Percentiles rank a stretch among this genome's conserved stretches.
Conservation (phyloP, 2,888 invertebrate genomes). For the Tiphia femorata region DNA sequence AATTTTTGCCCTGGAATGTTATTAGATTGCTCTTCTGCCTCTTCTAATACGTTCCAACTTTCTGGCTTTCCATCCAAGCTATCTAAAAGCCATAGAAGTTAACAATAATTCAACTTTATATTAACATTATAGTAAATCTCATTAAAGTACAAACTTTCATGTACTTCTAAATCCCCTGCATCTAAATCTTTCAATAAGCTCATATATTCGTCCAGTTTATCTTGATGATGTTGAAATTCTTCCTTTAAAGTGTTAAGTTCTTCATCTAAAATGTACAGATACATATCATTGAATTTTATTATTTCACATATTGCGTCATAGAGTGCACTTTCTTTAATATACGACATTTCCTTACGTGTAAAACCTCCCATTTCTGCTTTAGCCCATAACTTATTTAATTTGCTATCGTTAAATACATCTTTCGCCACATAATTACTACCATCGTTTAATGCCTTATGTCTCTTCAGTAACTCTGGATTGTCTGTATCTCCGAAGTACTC, state of each 20-base stretch:
- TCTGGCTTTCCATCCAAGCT: conserved; percentile 80
- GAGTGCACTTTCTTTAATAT: not conserved
- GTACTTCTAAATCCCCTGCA: conserved; percentile 72
- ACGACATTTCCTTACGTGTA: conserved; percentile 69
- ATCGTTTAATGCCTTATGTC: conserved; percentile 71
- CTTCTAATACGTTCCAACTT: conserved; percentile 78
- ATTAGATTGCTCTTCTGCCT: conserved; percentile 70
- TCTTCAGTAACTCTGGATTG: conserved; percentile 73
- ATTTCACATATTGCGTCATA: too few species aligned
- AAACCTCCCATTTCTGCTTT: conserved; percentile 92
- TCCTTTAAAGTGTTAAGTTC: conserved; percentile 87
- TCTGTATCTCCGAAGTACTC: conserved; percentile 83
- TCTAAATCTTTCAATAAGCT: conserved; percentile 81
- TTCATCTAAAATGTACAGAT: conserved; percentile 70
- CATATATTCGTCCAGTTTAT: conserved; percentile 92
- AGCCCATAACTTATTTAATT: conserved; percentile 89
- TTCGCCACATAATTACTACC: conserved; percentile 70
- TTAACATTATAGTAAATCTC: too few species aligned
- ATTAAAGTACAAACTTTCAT: conserved; percentile 74
- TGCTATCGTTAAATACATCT: conserved; percentile 89
- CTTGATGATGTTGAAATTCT: conserved; percentile 92
- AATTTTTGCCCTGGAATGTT: conserved; percentile 72
- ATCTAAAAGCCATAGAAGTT: conserved; percentile 70
- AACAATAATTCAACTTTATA: too few species aligned
- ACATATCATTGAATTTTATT: conserved; percentile 3